Percentiles rank a stretch among this genome's conserved stretches.
Evolutionary conservation across 1,140 invertebrate species (phyloP).

Genomic region (Trissolcus basalis): DNA sequence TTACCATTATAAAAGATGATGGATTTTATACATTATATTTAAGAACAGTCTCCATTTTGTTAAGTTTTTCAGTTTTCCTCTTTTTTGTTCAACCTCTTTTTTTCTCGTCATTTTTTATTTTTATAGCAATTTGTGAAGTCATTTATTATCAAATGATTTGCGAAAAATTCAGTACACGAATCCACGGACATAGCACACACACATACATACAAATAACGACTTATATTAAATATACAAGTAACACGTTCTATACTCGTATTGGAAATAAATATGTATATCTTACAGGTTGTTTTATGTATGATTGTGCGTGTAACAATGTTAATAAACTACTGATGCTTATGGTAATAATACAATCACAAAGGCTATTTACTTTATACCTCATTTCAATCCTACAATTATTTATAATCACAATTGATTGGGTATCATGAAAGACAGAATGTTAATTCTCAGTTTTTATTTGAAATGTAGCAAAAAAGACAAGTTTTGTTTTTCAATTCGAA

Average conservation of each 20-base stretch:
- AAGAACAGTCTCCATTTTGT: slow-evolving; percentile 1
- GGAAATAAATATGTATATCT: slow-evolving; percentile 66
- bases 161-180: slow-evolving; percentile 38
- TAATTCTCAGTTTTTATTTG: no score
- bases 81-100: slow-evolving; percentile 12
- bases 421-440: no score
- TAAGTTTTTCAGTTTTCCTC: slow-evolving; percentile 3
- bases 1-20: background rate
- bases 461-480: no score
- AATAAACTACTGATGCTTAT: slow-evolving; percentile 75
- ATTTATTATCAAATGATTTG: slow-evolving; percentile 18
- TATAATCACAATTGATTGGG: background rate
- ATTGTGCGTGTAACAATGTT: slow-evolving; percentile 75
- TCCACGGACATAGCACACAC: slow-evolving; percentile 66
- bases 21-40: background rate
- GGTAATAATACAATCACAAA: slow-evolving; percentile 48
- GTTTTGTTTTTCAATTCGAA: no score
- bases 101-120: slow-evolving; percentile 45
- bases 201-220: slow-evolving; percentile 72
- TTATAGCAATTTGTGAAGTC: slow-evolving; percentile 30
- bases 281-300: slow-evolving; percentile 74
- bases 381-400: background rate
- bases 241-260: slow-evolving; percentile 63
- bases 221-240: slow-evolving; percentile 63
- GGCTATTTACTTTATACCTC: background rate